Evolutionary conservation across 2,888 invertebrate genomes (phyloP).

Genomic region (Tryphoninae sp.): DNA sequence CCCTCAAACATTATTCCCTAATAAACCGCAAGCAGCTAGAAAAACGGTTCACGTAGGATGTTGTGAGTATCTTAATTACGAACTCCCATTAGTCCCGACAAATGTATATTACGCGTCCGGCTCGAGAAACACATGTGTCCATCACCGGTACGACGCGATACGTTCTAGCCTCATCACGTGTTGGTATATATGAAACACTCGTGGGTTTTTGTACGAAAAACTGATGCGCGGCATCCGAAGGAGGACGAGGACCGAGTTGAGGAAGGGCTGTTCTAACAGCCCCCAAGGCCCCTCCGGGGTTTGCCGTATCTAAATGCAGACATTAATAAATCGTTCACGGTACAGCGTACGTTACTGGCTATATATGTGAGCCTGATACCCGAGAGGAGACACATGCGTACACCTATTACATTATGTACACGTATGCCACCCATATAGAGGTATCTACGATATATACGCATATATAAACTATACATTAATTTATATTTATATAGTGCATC

Average conservation of each 20-base stretch:
- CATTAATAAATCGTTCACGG: conserved; percentile 76
- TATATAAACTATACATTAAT: not conserved
- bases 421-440: conserved; percentile 1
- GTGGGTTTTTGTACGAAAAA: conserved; percentile 37
- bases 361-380: conserved; percentile 52
- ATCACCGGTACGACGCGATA: conserved; percentile 28
- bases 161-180: conserved; percentile 33
- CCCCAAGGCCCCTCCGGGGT: conserved; percentile 70
- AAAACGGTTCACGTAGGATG: conserved; percentile 28
- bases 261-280: conserved; percentile 64
- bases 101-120: conserved; percentile 45
- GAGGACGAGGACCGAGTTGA: conserved; percentile 33
- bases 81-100: conserved; percentile 50
- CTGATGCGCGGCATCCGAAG: conserved; percentile 20
- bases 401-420: conserved; percentile 13
- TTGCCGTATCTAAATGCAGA: conserved; percentile 75
- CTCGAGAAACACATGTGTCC: conserved; percentile 57
- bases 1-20: conserved; percentile 5
- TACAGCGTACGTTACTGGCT: conserved; percentile 56
- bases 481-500: conserved; percentile 28
- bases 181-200: conserved; percentile 17
- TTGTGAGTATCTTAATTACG: conserved; percentile 57
- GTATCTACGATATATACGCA: not conserved
- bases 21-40: conserved; percentile 29
- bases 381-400: conserved; percentile 57